Evolutionary conservation across 2,797 vertebrate species (phyloP).

Genomic region (Poecile montanus): DNA sequence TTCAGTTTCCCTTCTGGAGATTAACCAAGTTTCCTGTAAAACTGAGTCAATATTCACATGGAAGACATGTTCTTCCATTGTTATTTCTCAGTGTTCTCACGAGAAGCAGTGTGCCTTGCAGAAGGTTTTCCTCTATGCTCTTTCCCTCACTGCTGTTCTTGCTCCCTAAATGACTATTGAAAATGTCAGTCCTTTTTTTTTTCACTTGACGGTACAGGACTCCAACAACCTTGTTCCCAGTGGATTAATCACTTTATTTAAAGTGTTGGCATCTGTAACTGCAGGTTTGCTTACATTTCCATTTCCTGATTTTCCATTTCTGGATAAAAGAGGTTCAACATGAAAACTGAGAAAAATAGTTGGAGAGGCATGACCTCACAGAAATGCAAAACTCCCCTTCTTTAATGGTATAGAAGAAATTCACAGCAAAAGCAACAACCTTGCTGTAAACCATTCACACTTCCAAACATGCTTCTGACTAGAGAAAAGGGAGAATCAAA

Average conservation of each 20-base stretch:
- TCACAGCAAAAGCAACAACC: neutral
- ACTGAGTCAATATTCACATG: neutral
- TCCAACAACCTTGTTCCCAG: neutral
- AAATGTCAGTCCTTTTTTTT: neutral
- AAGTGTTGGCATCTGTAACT: neutral
- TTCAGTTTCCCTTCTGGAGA: constrained; percentile 5
- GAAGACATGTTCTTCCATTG: neutral
- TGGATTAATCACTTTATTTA: neutral
- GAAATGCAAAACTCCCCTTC: neutral
- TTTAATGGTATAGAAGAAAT: neutral
- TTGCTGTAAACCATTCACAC: neutral
- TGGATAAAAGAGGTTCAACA: neutral
- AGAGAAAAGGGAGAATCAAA: neutral
- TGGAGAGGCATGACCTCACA: neutral
- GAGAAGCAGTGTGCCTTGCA: neutral
- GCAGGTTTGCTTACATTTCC: neutral
- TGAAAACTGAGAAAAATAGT: neutral
- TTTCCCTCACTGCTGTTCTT: neutral
- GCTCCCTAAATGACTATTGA: neutral
- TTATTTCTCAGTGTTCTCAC: neutral
- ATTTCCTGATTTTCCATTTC: constrained; percentile 31
- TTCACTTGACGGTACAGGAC: neutral
- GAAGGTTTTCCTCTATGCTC: neutral
- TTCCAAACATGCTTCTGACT: neutral
- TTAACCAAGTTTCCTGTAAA: neutral